Conservation (phyloP, 2,888 invertebrate genomes). For the Catonia carolina region DNA sequence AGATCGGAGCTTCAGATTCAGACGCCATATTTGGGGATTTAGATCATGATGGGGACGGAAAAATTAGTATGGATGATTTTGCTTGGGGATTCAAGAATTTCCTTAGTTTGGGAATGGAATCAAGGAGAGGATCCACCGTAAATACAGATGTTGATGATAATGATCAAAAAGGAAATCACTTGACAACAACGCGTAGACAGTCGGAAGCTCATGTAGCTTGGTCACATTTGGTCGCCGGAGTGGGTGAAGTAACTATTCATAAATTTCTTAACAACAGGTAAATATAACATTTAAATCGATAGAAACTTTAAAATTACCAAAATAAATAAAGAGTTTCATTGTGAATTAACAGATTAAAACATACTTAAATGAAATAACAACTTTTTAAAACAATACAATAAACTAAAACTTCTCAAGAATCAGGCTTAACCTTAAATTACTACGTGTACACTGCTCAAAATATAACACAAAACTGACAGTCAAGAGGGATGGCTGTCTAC, state of each 20-base stretch:
- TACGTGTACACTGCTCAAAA: too few species aligned
- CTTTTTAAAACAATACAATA: too few species aligned
- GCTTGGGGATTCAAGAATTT: conserved; percentile 45
- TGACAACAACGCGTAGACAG: conserved; percentile 29
- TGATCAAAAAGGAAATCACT: conserved; percentile 23
- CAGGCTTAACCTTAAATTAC: too few species aligned
- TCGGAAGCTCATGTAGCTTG: conserved; percentile 38
- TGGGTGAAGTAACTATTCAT: conserved; percentile 37
- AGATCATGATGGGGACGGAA: conserved; percentile 48
- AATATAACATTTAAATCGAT: too few species aligned
- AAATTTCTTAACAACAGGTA: conserved; percentile 37
- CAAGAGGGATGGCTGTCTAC: too few species aligned
- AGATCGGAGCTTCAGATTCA: conserved; percentile 42
- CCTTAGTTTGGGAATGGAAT: conserved; percentile 28
- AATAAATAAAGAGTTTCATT: too few species aligned
- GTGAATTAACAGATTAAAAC: too few species aligned
- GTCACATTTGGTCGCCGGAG: conserved; percentile 38
- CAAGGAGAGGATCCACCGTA: background rate
- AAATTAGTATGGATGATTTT: conserved; percentile 48
- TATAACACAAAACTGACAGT: too few species aligned
- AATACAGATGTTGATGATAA: conserved; percentile 27
- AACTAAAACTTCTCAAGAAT: too few species aligned
- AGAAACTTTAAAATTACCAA: too few species aligned
- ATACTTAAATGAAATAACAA: too few species aligned
- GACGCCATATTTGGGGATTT: conserved; percentile 46